Conservation (phyloP, 2,113 vertebrate species). For the Gopherus evgoodei region DNA sequence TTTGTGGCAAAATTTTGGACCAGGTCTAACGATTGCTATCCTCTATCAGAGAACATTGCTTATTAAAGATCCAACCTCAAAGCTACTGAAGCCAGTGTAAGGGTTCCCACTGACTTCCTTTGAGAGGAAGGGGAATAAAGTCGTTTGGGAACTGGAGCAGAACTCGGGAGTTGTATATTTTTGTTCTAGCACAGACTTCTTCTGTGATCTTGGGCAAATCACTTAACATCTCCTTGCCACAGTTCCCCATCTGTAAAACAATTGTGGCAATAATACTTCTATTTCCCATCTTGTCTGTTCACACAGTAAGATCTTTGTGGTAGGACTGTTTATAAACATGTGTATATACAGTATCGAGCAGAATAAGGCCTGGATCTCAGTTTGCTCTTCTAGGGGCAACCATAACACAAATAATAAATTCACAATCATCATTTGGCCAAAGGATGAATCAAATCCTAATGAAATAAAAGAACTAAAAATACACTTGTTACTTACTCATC, state of each 20-base stretch:
- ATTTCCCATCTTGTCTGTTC: background rate
- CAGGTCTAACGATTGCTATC: background rate
- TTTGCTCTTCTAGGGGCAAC: background rate
- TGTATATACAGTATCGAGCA: accelerated
- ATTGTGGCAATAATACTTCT: background rate
- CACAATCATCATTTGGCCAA: background rate
- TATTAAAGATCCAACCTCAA: background rate
- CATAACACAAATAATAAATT: background rate
- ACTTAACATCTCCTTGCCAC: background rate
- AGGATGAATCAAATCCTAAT: background rate
- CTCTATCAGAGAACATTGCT: background rate
- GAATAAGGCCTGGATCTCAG: background rate
- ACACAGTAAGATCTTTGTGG: background rate
- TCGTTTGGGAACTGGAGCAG: background rate
- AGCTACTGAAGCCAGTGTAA: background rate
- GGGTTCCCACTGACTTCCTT: background rate
- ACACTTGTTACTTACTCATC: background rate
- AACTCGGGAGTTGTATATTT: background rate
- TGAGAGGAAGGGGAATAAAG: background rate
- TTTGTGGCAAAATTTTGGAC: background rate
- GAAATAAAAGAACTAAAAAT: constrained; percentile 40
- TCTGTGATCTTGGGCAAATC: background rate
- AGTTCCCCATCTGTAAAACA: background rate
- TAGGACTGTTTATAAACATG: background rate
- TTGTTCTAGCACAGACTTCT: background rate